Percentiles rank a stretch among this genome's conserved stretches.
Conservation (phyloP, 2,113 vertebrate species). For the Petrocephalus zakoni region DNA sequence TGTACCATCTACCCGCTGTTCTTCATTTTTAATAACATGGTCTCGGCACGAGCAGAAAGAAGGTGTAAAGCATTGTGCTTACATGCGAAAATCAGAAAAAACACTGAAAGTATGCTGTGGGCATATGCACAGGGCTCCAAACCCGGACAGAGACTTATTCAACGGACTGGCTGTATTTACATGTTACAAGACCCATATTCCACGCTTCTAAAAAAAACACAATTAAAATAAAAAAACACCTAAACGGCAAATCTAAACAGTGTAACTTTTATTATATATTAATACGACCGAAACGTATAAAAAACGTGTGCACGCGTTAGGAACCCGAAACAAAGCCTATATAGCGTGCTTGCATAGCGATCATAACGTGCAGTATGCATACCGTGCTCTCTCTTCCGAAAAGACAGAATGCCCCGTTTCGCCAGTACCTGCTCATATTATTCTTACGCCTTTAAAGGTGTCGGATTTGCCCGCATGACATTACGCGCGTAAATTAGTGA, state of each 20-base stretch:
- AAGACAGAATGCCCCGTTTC: not conserved
- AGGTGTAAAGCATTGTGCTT: not conserved
- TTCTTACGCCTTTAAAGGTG: not conserved
- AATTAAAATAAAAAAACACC: not conserved
- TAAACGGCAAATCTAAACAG: not conserved
- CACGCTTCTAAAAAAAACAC: not conserved
- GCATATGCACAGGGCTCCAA: not conserved
- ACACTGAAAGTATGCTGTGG: not conserved
- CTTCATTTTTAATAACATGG: not conserved
- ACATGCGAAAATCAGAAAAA: not conserved
- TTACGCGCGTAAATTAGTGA: slow-evolving; percentile 28
- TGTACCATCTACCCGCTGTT: not conserved
- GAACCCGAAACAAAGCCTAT: not conserved
- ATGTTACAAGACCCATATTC: not conserved
- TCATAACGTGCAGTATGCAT: not conserved
- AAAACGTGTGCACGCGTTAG: not conserved
- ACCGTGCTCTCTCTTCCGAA: not conserved
- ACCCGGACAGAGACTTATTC: not conserved
- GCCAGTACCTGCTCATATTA: not conserved
- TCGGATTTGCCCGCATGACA: not conserved
- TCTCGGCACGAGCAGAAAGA: not conserved
- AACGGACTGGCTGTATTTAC: not conserved
- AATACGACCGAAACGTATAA: not conserved
- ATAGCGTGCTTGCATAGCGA: not conserved
- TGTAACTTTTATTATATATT: not conserved